Conservation (phyloP, 2,797 vertebrate genomes). For the Acrocephalus scirpaceus region DNA sequence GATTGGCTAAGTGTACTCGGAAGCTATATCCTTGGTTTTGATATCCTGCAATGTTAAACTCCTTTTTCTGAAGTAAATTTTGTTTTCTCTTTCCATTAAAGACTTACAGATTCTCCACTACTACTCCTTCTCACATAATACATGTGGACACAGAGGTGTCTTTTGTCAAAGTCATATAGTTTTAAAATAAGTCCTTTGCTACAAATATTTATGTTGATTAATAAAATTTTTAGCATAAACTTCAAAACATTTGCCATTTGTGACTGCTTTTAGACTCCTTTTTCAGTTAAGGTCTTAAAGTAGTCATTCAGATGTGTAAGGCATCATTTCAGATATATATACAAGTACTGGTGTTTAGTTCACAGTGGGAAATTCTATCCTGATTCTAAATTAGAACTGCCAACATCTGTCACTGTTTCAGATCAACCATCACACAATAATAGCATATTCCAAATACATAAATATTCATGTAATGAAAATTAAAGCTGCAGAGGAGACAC, state of each 20-base stretch:
- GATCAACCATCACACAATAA: background rate
- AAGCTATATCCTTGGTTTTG: background rate
- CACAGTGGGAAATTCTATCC: background rate
- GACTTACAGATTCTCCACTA: background rate
- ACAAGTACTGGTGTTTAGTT: background rate
- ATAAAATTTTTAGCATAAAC: background rate
- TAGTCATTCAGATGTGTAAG: background rate
- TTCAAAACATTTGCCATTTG: background rate
- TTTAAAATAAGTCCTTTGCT: background rate
- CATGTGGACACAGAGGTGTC: rapidly evolving
- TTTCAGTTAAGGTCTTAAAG: background rate
- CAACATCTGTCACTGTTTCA: background rate
- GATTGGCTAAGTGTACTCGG: background rate
- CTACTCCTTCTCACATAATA: background rate
- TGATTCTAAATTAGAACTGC: background rate
- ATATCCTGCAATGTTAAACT: background rate
- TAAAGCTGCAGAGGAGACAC: background rate
- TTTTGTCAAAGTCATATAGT: background rate
- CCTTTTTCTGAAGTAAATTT: background rate
- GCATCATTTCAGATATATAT: background rate
- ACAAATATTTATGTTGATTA: background rate
- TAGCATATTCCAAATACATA: background rate
- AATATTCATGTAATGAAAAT: background rate
- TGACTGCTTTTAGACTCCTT: background rate
- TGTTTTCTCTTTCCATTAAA: background rate